phyloP scores from a whole-genome alignment of 2,888 invertebrate species.

The Hirtodrosophila confusa region DNA sequence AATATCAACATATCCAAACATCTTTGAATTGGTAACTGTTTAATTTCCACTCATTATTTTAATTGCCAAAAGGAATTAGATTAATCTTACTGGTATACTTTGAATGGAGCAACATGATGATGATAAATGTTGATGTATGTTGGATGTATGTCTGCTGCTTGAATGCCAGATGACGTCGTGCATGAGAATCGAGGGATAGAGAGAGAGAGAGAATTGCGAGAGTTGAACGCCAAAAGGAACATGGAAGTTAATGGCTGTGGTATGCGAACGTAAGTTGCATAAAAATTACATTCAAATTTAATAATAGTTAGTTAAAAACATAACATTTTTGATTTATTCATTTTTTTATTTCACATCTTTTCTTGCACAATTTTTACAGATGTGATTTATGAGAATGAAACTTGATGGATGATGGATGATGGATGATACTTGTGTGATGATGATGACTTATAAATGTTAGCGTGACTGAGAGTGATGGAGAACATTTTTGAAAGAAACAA shows the following conservation, averaged over 20 bases:
- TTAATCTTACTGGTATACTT: conserved; percentile 34
- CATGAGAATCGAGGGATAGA: conserved; percentile 21
- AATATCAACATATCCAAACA: conserved; percentile 36
- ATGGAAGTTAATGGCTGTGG: conserved; percentile 58
- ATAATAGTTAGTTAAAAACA: conserved; percentile 18
- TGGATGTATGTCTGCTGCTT: conserved; percentile 35
- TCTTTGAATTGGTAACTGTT: conserved; percentile 48
- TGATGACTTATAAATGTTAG: conserved; percentile 28
- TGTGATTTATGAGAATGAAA: conserved; percentile 46
- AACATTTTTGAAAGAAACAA: conserved; percentile 10
- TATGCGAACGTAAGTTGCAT: conserved; percentile 68
- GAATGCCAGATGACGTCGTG: conserved; percentile 33
- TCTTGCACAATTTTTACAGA: conserved; percentile 39
- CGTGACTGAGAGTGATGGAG: conserved; percentile 34
- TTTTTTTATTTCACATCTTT: conserved; percentile 24
- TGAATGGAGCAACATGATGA: conserved; percentile 33
- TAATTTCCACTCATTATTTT: conserved; percentile 11
- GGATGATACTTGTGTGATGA: conserved; percentile 44
- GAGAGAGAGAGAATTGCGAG: conserved; percentile 15
- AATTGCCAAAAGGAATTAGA: conserved; percentile 51
- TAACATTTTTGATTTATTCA: background rate
- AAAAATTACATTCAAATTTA: conserved; percentile 24
- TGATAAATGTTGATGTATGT: conserved; percentile 12
- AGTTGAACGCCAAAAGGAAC: conserved; percentile 36
- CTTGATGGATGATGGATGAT: conserved; percentile 43